These are phyloP conservation scores for Labia minor DNA, from an alignment of 2,888 invertebrate genomes.

Conservation along the genomic window DNA sequence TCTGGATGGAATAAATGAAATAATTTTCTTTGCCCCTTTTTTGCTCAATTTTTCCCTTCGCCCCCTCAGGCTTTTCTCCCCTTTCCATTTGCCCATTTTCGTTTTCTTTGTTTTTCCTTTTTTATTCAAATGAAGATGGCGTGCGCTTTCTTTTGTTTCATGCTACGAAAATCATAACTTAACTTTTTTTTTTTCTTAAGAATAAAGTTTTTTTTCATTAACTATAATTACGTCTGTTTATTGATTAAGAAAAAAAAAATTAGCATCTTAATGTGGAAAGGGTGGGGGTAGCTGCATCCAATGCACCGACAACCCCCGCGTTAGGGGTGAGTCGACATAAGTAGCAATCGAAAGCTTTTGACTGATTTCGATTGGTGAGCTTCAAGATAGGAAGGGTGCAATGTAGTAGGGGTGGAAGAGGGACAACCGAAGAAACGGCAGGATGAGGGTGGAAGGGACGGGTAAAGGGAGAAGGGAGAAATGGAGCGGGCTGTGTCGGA, in stretches of 20 bases:
- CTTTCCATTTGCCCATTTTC: conserved; percentile 6
- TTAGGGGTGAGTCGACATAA: no score
- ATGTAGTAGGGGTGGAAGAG: neutral
- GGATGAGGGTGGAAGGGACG: neutral
- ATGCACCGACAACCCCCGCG: no score
- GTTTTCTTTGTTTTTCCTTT: conserved; percentile 7
- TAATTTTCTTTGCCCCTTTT: conserved; percentile 13
- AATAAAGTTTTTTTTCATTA: neutral
- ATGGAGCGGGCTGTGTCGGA: neutral
- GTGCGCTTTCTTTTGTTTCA: conserved; percentile 1
- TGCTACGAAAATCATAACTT: neutral
- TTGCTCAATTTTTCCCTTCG: conserved; percentile 13
- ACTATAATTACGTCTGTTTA: neutral
- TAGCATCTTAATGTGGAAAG: no score
- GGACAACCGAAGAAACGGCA: neutral
- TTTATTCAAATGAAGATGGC: conserved; percentile 13
- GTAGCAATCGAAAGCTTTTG: no score
- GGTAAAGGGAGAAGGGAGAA: neutral
- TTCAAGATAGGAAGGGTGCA: neutral
- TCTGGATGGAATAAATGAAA: conserved; percentile 13
- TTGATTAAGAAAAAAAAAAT: neutral
- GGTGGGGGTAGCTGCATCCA: no score
- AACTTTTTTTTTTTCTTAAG: neutral
- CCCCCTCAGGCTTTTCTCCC: conserved; percentile 1
- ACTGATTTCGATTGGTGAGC: neutral